A percentile compares a stretch with the other conserved stretches of the same genome.
phyloP scores from a whole-genome alignment of 2,113 vertebrate species.

The Artemisiospiza belli region DNA sequence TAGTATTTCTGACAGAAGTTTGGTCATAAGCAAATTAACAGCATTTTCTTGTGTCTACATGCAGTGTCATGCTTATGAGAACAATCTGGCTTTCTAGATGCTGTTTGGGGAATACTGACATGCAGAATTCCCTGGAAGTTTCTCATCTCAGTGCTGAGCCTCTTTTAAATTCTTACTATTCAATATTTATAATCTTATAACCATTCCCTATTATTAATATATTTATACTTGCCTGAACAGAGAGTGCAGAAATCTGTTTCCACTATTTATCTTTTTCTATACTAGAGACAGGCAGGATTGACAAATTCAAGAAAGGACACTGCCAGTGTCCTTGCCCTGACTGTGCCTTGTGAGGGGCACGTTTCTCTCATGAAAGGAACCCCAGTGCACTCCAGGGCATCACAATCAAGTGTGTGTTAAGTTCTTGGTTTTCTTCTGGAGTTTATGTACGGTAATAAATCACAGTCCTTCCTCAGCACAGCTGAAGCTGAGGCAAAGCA shows the following conservation, averaged over 20 bases:
- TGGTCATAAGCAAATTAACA: background rate
- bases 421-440: background rate
- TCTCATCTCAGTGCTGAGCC: background rate
- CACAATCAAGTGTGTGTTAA: background rate
- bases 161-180: background rate
- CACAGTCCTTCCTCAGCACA: background rate
- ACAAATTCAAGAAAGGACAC: background rate
- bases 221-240: background rate
- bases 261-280: background rate
- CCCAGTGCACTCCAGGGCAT: accelerated
- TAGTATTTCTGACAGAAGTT: background rate
- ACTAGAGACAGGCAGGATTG: background rate
- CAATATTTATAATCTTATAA: background rate
- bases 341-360: background rate
- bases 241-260: background rate
- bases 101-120: background rate
- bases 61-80: background rate
- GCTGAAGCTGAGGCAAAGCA: background rate
- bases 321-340: background rate
- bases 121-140: background rate
- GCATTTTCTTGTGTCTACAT: background rate
- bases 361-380: background rate
- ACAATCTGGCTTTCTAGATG: background rate
- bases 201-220: background rate
- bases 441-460: background rate